A percentile compares a stretch with the other conserved stretches of the same genome.
Evolutionary conservation across 2,797 vertebrate genomes (phyloP).

Genomic region (Syngnathus acus): DNA sequence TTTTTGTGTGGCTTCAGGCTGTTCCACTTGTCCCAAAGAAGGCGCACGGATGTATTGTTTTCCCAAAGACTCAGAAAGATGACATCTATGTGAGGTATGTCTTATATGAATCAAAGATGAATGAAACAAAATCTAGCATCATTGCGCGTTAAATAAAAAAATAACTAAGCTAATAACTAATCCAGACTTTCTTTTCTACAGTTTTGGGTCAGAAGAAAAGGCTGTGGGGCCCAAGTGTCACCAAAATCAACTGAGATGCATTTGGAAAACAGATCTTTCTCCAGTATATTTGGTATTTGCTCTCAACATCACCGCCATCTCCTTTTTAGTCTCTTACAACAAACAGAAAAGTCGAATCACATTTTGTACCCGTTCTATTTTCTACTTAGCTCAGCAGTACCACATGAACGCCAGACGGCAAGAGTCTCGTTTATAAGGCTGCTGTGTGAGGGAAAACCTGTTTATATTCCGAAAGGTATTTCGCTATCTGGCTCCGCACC

Average conservation of each 20-base stretch:
- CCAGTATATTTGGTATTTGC: not conserved
- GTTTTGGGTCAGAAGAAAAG: not conserved
- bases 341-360: not conserved
- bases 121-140: not conserved
- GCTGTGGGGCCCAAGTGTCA: not conserved
- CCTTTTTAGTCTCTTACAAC: not conserved
- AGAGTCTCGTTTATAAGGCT: conserved; percentile 8
- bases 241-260: not conserved
- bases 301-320: not conserved
- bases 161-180: too few relatives aligned
- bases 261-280: not conserved
- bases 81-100: not conserved
- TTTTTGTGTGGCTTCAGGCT: not conserved
- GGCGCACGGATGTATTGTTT: too few relatives aligned
- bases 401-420: conserved; percentile 6
- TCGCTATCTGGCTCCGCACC: not conserved
- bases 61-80: too few relatives aligned
- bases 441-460: conserved; percentile 12
- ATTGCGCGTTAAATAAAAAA: too few relatives aligned
- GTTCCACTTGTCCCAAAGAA: not conserved
- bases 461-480: not conserved
- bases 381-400: conserved; percentile 1
- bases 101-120: not conserved
- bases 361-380: conserved; percentile 1
- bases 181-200: too few relatives aligned